Evolutionary conservation across 1,140 invertebrate genomes (phyloP).

Genomic region (Protaetia brevitarsis): DNA sequence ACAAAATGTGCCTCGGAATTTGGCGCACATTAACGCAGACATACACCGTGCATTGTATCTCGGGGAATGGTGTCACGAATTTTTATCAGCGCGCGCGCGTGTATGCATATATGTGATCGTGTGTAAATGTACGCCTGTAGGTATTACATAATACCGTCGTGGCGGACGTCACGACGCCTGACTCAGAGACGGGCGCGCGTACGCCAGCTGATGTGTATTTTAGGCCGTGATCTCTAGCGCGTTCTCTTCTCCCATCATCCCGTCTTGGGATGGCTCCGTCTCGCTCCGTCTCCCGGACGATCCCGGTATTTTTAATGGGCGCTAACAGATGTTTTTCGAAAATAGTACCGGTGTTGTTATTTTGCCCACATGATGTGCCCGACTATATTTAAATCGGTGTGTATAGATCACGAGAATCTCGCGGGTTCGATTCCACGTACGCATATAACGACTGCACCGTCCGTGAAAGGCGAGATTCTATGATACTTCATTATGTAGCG

Average conservation of each 20-base stretch:
- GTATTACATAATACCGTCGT: constrained; percentile 27
- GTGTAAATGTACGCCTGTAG: constrained; percentile 7
- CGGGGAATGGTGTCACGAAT: constrained; percentile 25
- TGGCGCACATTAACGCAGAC: background rate
- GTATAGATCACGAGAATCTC: background rate
- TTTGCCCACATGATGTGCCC: constrained; percentile 29
- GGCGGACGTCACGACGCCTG: constrained; percentile 34
- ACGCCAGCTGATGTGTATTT: constrained; percentile 41
- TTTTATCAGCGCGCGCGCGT: background rate
- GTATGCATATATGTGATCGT: background rate
- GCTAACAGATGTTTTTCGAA: constrained; percentile 41
- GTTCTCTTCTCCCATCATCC: constrained; percentile 20
- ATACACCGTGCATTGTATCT: background rate
- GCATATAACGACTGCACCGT: no score
- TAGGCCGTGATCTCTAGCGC: constrained; percentile 34
- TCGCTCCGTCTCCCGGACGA: background rate
- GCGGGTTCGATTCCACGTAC: background rate
- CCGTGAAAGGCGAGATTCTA: background rate
- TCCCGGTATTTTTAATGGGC: constrained; percentile 37
- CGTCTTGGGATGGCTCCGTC: background rate
- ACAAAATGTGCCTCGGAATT: no score
- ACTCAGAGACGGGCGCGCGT: constrained; percentile 27
- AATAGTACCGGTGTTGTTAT: constrained; percentile 37
- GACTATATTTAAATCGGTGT: constrained; percentile 26
- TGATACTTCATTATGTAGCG: no score